Percentiles rank a stretch among this genome's conserved stretches.
phyloP scores from a whole-genome alignment of 2,113 vertebrate genomes.

The Otolemur garnettii region DNA sequence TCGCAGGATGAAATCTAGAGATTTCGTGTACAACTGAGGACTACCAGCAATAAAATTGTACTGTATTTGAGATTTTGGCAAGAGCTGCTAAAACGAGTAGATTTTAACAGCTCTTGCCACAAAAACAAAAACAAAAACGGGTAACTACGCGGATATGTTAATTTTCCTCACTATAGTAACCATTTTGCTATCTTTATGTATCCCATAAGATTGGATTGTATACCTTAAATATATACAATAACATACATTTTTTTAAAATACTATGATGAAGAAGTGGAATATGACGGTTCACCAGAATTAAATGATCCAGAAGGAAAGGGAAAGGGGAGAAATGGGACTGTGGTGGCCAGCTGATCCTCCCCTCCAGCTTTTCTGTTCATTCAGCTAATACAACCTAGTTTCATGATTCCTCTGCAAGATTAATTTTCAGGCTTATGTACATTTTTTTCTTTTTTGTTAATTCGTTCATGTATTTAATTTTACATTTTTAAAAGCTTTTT shows the following conservation, averaged over 20 bases:
- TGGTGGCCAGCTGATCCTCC: background rate
- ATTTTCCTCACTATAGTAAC: background rate
- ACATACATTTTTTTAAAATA: background rate
- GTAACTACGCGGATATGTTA: background rate
- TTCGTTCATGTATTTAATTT: too few relatives aligned
- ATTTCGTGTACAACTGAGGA: background rate
- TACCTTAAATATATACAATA: background rate
- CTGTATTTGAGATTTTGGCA: background rate
- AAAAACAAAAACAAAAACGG: background rate
- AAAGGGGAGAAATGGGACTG: background rate
- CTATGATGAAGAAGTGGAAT: background rate
- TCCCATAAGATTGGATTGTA: background rate
- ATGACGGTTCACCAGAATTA: background rate
- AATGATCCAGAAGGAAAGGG: background rate
- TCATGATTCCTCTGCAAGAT: constrained; percentile 13
- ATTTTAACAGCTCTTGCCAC: background rate
- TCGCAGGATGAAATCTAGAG: background rate
- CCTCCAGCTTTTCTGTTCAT: background rate
- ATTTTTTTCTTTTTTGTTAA: background rate
- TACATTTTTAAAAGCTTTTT: too few relatives aligned
- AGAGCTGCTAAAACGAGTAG: too few relatives aligned
- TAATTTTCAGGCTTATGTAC: background rate
- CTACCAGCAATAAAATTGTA: background rate
- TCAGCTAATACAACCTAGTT: background rate
- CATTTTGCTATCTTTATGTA: background rate